These are phyloP conservation scores for Boleophthalmus pectinirostris DNA, from an alignment of 2,113 vertebrate species.

Conservation along the genomic window DNA sequence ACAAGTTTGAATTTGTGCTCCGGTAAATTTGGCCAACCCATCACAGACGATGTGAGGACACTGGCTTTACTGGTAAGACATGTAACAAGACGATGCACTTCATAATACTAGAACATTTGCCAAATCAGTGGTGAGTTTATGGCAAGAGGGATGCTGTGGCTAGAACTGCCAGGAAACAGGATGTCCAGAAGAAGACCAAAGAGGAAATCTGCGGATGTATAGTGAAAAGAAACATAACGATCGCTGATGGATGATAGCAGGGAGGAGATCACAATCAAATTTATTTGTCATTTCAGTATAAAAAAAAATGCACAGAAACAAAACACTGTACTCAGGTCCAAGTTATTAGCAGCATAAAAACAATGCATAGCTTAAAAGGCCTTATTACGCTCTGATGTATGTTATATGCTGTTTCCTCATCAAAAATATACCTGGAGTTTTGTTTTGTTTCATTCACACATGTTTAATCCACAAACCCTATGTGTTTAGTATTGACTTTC, in stretches of 20 bases:
- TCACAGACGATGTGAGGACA: constrained; percentile 74
- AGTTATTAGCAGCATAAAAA: too few species aligned
- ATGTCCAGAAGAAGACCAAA: not conserved
- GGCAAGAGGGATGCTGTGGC: not conserved
- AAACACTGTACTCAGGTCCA: too few species aligned
- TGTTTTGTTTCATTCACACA: too few species aligned
- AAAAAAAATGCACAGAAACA: too few species aligned
- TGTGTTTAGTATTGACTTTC: too few species aligned
- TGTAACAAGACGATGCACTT: not conserved
- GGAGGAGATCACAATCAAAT: not conserved
- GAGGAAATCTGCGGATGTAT: not conserved
- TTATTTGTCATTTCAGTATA: too few species aligned
- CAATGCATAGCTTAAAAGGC: too few species aligned
- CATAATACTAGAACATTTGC: not conserved
- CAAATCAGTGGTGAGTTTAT: not conserved
- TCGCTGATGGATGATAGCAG: too few species aligned
- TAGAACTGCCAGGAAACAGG: not conserved
- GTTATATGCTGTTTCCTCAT: too few species aligned
- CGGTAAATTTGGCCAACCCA: constrained; percentile 66
- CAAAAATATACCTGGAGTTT: too few species aligned
- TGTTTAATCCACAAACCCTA: too few species aligned
- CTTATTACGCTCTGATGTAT: too few species aligned
- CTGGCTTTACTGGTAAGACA: constrained; percentile 67
- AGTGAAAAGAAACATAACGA: not conserved
- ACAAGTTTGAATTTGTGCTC: constrained; percentile 64